Evolutionary conservation across 2,888 invertebrate genomes (phyloP).

Genomic region (Brachyopa scutellaris): DNA sequence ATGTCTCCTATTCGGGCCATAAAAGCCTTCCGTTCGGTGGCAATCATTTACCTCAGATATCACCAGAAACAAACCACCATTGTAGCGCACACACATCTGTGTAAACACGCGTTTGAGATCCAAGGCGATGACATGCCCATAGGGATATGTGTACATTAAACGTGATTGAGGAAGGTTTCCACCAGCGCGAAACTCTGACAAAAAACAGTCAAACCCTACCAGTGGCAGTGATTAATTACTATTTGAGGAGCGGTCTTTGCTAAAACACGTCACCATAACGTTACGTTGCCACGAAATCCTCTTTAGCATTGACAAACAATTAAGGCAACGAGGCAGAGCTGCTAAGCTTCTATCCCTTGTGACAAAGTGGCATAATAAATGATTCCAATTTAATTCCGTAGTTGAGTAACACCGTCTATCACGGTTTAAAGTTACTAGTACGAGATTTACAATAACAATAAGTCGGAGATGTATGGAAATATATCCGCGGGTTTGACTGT

Average conservation of each 20-base stretch:
- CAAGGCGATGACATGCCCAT: background rate
- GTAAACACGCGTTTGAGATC: background rate
- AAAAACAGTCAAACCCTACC: background rate
- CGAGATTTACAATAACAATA: too few relatives aligned
- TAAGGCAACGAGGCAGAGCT: background rate
- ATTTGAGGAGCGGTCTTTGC: background rate
- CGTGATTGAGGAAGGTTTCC: background rate
- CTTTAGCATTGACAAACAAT: background rate
- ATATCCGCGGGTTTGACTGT: too few relatives aligned
- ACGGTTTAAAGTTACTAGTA: too few relatives aligned
- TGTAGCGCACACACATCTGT: background rate
- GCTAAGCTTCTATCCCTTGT: background rate
- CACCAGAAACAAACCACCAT: too few relatives aligned
- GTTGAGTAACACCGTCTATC: too few relatives aligned
- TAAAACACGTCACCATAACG: background rate
- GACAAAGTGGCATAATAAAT: background rate
- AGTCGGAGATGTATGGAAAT: too few relatives aligned
- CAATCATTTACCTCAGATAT: slow-evolving; percentile 6
- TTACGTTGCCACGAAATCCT: background rate
- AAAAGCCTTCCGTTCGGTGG: background rate
- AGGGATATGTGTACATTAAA: too few relatives aligned
- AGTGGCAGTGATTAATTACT: slow-evolving; percentile 20
- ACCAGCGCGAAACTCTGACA: background rate
- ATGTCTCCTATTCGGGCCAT: too few relatives aligned
- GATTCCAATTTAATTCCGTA: background rate